Evolutionary conservation across 2,113 vertebrate genomes (phyloP), one percentile per base, ranked within the genome.

Genomic region (Mormyrus iriodes): DNA sequence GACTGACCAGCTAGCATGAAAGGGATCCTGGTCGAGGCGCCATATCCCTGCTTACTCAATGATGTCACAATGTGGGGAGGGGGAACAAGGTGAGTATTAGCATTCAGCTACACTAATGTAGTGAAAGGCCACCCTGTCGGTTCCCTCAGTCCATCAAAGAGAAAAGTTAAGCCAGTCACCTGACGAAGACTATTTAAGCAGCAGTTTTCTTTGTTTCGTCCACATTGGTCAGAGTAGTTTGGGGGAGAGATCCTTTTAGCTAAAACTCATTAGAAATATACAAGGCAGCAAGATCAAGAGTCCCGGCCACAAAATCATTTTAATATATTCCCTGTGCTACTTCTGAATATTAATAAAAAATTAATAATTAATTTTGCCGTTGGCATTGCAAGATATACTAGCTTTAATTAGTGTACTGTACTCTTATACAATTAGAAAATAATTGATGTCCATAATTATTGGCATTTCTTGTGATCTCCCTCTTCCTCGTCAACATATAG

Each of bases 281-380:
- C 96, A 95, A 94, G 95, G 94, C 95, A 95, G 95, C 95, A 95
- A 95, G 95, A 97, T 97, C 95, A 97, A 69, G 96, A 97, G 96
- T 96, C 95, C 96, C 96, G 97, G 95, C 96, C 95, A 96, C 97
- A 97, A 97, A 98, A 98, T 98, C 96, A 95, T 96, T 96, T 97
- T 98, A 98, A 99, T 99, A 98, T 97, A 99, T 99, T 99, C 97
- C 97, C 98, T 97, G 97, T 95, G 97, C 97, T 98, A 98, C 97
- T 98, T 98, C 96, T 99, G 97, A 99, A 99, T 99, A 99, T 99
- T 99, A 99, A 99, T 99, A 98, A 97, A 97, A 98, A 98, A 98
- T 99, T 96, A 99, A 99, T 99, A 97, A 98, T 99, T 99, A 98
- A 99, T 99, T 97, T 99, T 97, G 98, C 98, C 98, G 97, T 97